A percentile compares a stretch with the other conserved stretches of the same genome.
phyloP scores from a whole-genome alignment of 2,888 invertebrate species.

The Clostera curtula region DNA sequence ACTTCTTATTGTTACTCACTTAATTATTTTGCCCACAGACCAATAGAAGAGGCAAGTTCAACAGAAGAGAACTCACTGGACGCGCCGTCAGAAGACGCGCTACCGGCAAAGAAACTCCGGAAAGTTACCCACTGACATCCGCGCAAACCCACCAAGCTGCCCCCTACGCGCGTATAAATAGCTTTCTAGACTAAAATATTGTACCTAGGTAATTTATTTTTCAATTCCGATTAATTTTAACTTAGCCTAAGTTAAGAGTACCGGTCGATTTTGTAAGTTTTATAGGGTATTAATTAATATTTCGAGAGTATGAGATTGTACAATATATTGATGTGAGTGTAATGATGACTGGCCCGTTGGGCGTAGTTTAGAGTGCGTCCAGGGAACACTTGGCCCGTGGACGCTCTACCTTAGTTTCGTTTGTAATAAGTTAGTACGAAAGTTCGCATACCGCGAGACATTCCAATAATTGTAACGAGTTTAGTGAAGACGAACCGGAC shows the following conservation, averaged over 20 bases:
- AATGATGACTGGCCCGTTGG: conserved; percentile 46
- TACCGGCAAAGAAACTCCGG: conserved; percentile 64
- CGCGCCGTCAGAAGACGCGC: conserved; percentile 48
- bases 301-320: conserved; percentile 56
- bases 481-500: conserved; percentile 50
- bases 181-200: conserved; percentile 72
- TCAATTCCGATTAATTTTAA: conserved; percentile 76
- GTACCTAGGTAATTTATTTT: conserved; percentile 77
- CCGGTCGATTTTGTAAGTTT: conserved; percentile 75
- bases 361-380: too few species aligned
- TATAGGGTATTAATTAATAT: conserved; percentile 63
- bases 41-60: conserved; percentile 69
- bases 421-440: conserved; percentile 58
- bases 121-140: conserved; percentile 67
- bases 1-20: too few species aligned
- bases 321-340: conserved; percentile 55
- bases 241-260: conserved; percentile 69
- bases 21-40: conserved; percentile 35
- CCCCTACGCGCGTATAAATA: conserved; percentile 68
- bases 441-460: conserved; percentile 70
- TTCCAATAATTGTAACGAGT: conserved; percentile 67
- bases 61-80: conserved; percentile 73
- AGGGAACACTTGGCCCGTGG: too few species aligned
- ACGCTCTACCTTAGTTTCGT: too few species aligned
- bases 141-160: conserved; percentile 51